Conservation (phyloP, 2,797 vertebrate genomes). For the Vipera latastei region DNA sequence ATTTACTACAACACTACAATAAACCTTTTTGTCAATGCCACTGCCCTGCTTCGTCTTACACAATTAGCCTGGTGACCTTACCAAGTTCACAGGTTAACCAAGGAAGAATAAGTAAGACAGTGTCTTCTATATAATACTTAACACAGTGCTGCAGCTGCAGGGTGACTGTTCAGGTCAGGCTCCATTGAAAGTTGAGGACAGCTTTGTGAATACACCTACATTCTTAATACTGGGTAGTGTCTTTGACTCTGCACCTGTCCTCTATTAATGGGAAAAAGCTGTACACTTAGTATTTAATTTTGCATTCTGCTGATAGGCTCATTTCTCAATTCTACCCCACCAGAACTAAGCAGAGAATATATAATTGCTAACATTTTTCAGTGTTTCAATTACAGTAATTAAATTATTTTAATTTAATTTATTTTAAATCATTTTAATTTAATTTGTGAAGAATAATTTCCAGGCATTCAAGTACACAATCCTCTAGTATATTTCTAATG, state of each 20-base stretch:
- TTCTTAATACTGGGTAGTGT: not conserved
- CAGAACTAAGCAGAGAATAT: not conserved
- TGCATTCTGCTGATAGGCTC: not conserved
- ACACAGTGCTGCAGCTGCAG: conserved; percentile 6
- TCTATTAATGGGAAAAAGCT: conserved; percentile 14
- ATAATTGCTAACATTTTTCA: not conserved
- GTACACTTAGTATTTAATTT: conserved; percentile 22
- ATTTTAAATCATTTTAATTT: not conserved
- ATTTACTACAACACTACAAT: conserved; percentile 3
- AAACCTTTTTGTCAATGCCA: not conserved
- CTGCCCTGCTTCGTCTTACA: conserved; percentile 4
- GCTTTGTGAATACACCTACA: conserved; percentile 10
- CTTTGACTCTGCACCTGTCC: conserved; percentile 22
- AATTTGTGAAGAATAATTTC: not conserved
- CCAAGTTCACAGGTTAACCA: conserved; percentile 11
- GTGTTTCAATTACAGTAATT: not conserved
- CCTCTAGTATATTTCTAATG: not conserved
- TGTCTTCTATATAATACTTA: conserved; percentile 10
- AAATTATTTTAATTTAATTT: not conserved
- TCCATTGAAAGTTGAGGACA: not conserved
- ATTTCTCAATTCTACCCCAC: not conserved
- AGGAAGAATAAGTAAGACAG: not conserved
- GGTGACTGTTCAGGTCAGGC: not conserved
- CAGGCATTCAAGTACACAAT: not conserved
- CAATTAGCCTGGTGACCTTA: conserved; percentile 4